Evolutionary conservation across 2,113 vertebrate genomes (phyloP).

Genomic region (Rhinichthys klamathensis): DNA sequence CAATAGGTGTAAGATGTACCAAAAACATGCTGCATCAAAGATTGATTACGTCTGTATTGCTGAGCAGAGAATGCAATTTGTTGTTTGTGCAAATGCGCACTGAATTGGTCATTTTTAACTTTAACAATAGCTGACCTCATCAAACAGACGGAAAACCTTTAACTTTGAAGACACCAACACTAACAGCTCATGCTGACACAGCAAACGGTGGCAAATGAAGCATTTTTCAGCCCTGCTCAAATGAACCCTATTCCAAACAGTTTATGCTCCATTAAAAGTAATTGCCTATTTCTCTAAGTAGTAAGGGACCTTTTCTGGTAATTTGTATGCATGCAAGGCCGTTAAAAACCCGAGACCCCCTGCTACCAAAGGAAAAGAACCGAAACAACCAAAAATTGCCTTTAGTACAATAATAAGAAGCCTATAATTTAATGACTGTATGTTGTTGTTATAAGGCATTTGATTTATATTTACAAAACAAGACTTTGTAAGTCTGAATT

Average conservation of each 20-base stretch:
- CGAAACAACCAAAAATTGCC: not conserved
- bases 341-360: not conserved
- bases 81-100: not conserved
- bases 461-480: not conserved
- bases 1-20: not conserved
- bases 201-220: slow-evolving; percentile 26
- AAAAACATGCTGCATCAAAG: not conserved
- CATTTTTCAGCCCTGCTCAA: slow-evolving; percentile 30
- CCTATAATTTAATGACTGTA: not conserved
- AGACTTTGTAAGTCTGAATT: not conserved
- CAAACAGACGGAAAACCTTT: not conserved
- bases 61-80: not conserved
- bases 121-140: not conserved
- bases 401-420: not conserved
- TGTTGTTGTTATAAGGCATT: not conserved
- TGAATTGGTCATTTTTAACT: not conserved
- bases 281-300: slow-evolving; percentile 18
- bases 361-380: not conserved
- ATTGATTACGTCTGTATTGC: not conserved
- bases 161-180: not conserved
- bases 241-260: slow-evolving; percentile 15
- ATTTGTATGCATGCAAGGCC: slow-evolving; percentile 4
- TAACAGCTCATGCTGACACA: slow-evolving; percentile 17
- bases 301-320: not conserved
- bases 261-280: slow-evolving; percentile 22